A percentile compares a stretch with the other conserved stretches of the same genome.
These are phyloP conservation scores for Poeciliopsis occidentalis DNA, from an alignment of 2,113 vertebrate species.

Conservation along the genomic window DNA sequence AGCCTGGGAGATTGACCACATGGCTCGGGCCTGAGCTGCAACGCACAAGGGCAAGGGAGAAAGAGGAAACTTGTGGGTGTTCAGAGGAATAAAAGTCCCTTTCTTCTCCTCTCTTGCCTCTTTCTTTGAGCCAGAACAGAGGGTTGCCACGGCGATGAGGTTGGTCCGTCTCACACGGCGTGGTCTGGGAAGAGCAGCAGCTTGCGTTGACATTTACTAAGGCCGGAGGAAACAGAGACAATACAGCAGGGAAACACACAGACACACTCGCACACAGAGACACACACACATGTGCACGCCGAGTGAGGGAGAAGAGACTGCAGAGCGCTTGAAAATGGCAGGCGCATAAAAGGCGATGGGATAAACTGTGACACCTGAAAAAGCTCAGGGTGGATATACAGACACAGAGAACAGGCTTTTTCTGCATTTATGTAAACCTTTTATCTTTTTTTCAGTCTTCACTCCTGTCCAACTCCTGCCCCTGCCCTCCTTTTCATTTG, in stretches of 20 bases:
- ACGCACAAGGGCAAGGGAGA: constrained; percentile 63
- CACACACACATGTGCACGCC: constrained; percentile 19
- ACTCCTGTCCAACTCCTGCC: constrained; percentile 45
- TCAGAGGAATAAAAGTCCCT: constrained; percentile 80
- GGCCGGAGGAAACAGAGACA: constrained; percentile 68
- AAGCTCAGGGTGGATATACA: constrained; percentile 38
- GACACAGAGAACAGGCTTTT: constrained; percentile 43
- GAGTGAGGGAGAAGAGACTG: constrained; percentile 1
- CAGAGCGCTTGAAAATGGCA: constrained; percentile 35
- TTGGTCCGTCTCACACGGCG: constrained; percentile 79
- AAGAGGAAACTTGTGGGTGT: constrained; percentile 68
- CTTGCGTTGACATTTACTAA: constrained; percentile 85
- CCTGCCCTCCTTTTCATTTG: constrained; percentile 52
- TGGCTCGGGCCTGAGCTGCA: constrained; percentile 72
- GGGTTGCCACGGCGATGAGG: constrained; percentile 84
- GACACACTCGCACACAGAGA: constrained; percentile 18
- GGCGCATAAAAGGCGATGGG: constrained; percentile 35
- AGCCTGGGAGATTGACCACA: constrained; percentile 80
- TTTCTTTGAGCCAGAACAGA: constrained; percentile 79
- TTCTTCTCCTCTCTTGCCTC: constrained; percentile 78
- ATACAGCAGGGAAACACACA: constrained; percentile 50
- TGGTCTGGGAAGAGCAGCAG: constrained; percentile 83
- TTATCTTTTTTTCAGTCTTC: constrained; percentile 50
- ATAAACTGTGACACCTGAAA: constrained; percentile 69
- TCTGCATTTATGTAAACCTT: constrained; percentile 49